Conservation (phyloP, 2,113 vertebrate species). For the Daphoenositta chrysoptera region DNA sequence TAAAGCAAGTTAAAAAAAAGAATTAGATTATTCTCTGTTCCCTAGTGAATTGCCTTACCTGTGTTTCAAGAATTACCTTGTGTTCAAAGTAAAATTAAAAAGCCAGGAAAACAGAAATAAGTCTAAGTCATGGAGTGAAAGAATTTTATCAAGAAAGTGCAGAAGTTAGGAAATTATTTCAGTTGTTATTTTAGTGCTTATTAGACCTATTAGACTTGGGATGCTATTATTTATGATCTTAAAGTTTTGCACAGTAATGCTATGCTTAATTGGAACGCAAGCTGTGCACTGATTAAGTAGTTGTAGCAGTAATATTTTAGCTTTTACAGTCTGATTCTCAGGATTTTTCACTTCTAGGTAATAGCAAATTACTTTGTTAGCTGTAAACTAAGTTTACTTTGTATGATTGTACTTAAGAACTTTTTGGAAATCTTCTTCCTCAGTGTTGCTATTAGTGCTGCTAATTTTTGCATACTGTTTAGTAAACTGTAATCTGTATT, state of each 20-base stretch:
- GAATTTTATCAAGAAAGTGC: background rate
- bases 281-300: background rate
- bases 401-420: background rate
- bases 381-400: background rate
- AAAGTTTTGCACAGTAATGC: background rate
- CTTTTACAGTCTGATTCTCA: background rate
- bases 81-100: background rate
- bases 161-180: background rate
- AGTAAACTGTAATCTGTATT: background rate
- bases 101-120: background rate
- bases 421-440: background rate
- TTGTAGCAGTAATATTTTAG: background rate
- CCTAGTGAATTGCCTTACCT: background rate
- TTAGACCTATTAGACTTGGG: background rate
- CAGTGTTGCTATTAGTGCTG: background rate
- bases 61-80: background rate
- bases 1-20: background rate
- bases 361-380: background rate
- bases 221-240: background rate
- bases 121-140: background rate
- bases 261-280: background rate
- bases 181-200: background rate
- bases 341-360: background rate
- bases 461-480: background rate
- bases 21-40: background rate